Conservation (phyloP, 2,888 invertebrate species). For the Mongoloraphidia duomilia region DNA sequence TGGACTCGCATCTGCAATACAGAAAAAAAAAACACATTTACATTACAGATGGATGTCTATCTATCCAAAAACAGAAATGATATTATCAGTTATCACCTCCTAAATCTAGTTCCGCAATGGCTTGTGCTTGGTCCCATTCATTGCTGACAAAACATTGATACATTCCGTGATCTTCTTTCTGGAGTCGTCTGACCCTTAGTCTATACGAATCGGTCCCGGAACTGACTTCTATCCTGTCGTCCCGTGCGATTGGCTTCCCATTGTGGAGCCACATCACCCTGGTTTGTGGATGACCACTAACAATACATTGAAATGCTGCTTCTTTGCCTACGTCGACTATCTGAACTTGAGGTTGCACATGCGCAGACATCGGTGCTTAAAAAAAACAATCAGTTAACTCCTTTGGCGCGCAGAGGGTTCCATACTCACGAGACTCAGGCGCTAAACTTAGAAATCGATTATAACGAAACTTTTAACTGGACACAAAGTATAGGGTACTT, state of each 20-base stretch:
- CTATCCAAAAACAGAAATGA: background rate
- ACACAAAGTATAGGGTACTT: constrained; percentile 5
- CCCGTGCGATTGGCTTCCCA: constrained; percentile 45
- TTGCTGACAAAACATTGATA: constrained; percentile 84
- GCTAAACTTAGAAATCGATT: background rate
- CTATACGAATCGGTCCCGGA: constrained; percentile 24
- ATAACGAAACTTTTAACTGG: background rate
- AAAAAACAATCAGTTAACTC: constrained; percentile 18
- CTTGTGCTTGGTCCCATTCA: constrained; percentile 72
- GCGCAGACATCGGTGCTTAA: constrained; percentile 63
- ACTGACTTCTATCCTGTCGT: constrained; percentile 41
- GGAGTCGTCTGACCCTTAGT: constrained; percentile 42
- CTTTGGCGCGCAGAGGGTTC: background rate
- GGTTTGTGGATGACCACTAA: constrained; percentile 73
- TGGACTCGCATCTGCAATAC: constrained; percentile 63
- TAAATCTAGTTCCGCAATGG: constrained; percentile 63
- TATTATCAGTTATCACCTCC: constrained; percentile 44
- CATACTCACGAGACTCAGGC: background rate
- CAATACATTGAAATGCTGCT: constrained; percentile 74
- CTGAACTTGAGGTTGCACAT: constrained; percentile 61
- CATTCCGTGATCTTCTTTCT: constrained; percentile 75
- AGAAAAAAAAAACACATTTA: constrained; percentile 4
- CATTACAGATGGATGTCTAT: background rate
- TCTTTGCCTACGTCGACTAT: constrained; percentile 75
- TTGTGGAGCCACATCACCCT: constrained; percentile 71